Evolutionary conservation across 2,113 vertebrate genomes (phyloP).

Genomic region (Corythaeola cristata): DNA sequence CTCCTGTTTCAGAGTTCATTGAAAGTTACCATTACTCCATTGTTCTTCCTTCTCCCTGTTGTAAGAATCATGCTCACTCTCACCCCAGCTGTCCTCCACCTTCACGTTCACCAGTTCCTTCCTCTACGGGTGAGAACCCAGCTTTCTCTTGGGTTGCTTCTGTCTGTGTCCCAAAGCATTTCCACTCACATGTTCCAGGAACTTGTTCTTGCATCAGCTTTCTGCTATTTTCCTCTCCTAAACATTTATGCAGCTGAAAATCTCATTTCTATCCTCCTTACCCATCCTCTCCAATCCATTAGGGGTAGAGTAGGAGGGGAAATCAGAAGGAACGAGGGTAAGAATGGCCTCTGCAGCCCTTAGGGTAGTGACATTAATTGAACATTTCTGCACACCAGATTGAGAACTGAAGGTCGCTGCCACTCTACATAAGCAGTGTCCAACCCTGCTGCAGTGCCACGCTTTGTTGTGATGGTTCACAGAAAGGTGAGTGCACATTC

Average conservation of each 20-base stretch:
- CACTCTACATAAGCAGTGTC: not conserved
- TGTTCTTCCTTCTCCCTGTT: not conserved
- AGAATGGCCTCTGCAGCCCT: not conserved
- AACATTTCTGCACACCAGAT: not conserved
- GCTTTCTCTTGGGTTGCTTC: not conserved
- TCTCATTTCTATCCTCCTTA: not conserved
- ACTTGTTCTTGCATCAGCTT: not conserved
- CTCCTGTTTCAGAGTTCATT: not conserved
- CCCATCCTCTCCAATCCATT: not conserved
- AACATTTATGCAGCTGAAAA: not conserved
- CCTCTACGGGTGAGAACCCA: not conserved
- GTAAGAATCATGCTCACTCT: not conserved
- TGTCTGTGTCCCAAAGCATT: not conserved
- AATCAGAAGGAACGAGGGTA: not conserved
- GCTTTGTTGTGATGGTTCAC: not conserved
- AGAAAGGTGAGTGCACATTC: not conserved
- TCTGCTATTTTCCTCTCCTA: not conserved
- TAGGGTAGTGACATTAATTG: rapidly evolving
- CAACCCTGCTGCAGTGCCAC: not conserved
- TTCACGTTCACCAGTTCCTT: not conserved
- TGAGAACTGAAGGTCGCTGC: not conserved
- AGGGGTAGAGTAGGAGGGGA: not conserved
- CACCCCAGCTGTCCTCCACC: not conserved
- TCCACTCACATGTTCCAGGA: not conserved
- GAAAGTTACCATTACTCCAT: not conserved